Conservation (phyloP, 2,888 invertebrate genomes). For the Trichacis sp. region DNA sequence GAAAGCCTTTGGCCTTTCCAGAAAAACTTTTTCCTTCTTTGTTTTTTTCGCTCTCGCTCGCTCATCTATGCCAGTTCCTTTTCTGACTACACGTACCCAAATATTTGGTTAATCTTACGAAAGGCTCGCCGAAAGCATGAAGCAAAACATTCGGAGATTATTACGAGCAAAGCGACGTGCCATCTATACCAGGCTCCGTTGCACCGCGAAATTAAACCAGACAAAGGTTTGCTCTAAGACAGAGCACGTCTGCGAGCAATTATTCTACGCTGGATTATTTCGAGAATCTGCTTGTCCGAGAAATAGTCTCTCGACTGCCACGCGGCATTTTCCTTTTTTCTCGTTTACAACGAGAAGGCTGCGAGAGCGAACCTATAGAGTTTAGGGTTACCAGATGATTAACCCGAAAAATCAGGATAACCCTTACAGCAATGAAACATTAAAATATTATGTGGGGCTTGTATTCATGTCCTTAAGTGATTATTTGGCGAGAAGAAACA, state of each 20-base stretch:
- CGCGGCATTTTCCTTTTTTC: constrained; percentile 41
- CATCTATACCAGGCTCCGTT: not conserved
- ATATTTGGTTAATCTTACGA: not conserved
- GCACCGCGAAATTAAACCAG: constrained; percentile 2
- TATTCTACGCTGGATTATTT: constrained; percentile 55
- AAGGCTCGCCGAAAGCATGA: not conserved
- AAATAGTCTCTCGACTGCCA: constrained; percentile 54
- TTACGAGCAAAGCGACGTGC: not conserved
- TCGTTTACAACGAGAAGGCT: too few relatives aligned
- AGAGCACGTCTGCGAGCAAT: constrained; percentile 46
- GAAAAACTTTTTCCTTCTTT: too few relatives aligned
- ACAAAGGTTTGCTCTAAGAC: constrained; percentile 28
- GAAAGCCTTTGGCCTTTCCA: too few relatives aligned
- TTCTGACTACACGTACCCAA: not conserved
- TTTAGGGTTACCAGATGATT: too few relatives aligned
- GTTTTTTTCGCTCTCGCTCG: too few relatives aligned
- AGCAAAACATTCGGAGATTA: not conserved
- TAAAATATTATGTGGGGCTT: too few relatives aligned
- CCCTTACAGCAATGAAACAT: too few relatives aligned
- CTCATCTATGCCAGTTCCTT: too few relatives aligned
- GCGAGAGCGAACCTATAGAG: too few relatives aligned
- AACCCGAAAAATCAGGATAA: too few relatives aligned
- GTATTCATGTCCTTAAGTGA: too few relatives aligned
- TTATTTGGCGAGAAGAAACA: too few relatives aligned
- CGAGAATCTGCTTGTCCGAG: constrained; percentile 42